phyloP scores from a whole-genome alignment of 92 coral and sea anemone species.

The Porites evermanni region DNA sequence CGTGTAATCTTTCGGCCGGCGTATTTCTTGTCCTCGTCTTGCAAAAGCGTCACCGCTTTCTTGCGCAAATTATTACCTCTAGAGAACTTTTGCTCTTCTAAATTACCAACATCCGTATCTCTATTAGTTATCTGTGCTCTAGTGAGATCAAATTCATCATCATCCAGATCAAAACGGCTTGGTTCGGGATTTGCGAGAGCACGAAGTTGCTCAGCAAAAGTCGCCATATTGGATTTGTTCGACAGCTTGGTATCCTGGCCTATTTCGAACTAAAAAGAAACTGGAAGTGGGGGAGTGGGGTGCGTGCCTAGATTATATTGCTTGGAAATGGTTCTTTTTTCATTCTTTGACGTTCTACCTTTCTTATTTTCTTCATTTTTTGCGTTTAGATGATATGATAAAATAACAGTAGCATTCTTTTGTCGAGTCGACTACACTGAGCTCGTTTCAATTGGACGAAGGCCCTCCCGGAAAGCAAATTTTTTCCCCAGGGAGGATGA shows the following conservation, averaged over 20 bases:
- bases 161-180: slow-evolving; percentile 84
- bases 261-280: neutral
- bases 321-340: no score
- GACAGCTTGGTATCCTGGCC: slow-evolving; percentile 50
- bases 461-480: neutral
- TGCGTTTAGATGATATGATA: no score
- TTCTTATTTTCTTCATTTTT: no score
- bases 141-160: slow-evolving; percentile 81
- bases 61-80: slow-evolving; percentile 65
- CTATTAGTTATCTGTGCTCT: slow-evolving; percentile 71
- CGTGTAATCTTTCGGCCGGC: slow-evolving; percentile 82
- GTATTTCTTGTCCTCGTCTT: slow-evolving; percentile 84
- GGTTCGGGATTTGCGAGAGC: slow-evolving; percentile 89
- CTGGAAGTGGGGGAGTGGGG: slow-evolving; percentile 27
- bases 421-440: no score
- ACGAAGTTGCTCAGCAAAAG: slow-evolving; percentile 85
- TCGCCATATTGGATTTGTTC: slow-evolving; percentile 89
- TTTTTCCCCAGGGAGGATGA: neutral
- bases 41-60: slow-evolving; percentile 70
- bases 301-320: no score
- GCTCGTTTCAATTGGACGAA: neutral
- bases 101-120: slow-evolving; percentile 35
- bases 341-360: no score
- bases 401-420: no score
- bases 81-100: slow-evolving; percentile 9